Conservation (phyloP, 2,797 vertebrate species). For the Pipistrellus nathusii region DNA sequence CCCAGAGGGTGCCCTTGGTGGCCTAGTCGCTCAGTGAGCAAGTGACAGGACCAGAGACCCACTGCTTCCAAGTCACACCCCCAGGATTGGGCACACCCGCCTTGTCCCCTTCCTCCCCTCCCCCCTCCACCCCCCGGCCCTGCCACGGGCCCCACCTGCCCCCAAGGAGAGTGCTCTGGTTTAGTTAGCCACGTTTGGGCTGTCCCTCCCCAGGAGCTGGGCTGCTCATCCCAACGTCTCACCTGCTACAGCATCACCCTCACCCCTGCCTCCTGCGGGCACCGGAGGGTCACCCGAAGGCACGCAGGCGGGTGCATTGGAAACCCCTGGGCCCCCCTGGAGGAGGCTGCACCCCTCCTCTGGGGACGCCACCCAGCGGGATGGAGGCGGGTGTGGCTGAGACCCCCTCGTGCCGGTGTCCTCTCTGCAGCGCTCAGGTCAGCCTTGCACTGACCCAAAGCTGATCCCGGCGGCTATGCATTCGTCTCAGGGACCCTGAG, state of each 20-base stretch:
- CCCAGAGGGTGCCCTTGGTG: background rate
- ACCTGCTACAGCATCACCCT: constrained; percentile 39
- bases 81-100: no score
- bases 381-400: background rate
- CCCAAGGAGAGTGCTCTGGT: background rate
- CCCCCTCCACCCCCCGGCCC: no score
- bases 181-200: constrained; percentile 26
- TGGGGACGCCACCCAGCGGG: background rate
- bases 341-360: background rate
- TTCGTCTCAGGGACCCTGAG: background rate
- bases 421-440: background rate
- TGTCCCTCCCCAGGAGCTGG: background rate
- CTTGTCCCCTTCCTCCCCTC: no score
- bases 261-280: background rate
- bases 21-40: background rate
- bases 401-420: background rate
- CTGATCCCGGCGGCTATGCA: background rate
- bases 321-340: background rate
- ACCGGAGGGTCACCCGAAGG: background rate
- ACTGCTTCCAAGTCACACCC: background rate
- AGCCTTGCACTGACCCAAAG: no score
- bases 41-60: background rate
- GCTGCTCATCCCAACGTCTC: background rate
- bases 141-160: no score
- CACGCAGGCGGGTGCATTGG: no score